Conservation (phyloP, 2,113 vertebrate genomes). For the Mormoops blainvillei region DNA sequence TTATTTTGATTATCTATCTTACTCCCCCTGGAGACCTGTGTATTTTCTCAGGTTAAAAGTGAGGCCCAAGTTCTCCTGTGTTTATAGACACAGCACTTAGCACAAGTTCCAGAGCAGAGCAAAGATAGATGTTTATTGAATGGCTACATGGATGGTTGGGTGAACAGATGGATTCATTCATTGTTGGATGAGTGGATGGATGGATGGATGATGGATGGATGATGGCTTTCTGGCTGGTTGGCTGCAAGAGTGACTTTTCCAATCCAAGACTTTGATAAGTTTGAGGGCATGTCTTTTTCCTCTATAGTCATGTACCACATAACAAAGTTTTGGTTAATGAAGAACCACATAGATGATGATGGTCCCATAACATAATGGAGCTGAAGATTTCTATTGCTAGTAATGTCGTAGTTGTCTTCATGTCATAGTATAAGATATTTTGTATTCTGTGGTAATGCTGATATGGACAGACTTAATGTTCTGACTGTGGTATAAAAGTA, state of each 20-base stretch:
- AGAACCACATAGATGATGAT: not conserved
- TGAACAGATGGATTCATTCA: not conserved
- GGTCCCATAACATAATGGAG: not conserved
- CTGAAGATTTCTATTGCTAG: not conserved
- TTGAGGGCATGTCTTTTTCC: not conserved
- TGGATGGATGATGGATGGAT: not conserved
- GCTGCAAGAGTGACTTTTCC: not conserved
- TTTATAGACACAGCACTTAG: not conserved
- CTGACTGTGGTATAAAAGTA: not conserved
- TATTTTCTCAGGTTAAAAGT: not conserved
- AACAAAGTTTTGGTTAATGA: not conserved
- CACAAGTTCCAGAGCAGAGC: not conserved
- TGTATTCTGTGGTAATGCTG: not conserved
- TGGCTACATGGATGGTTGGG: not conserved
- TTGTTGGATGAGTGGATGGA: not conserved
- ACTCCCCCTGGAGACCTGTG: not conserved
- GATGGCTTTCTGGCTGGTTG: not conserved
- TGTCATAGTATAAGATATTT: too few species aligned
- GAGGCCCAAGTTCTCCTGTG: not conserved
- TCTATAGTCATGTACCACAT: not conserved
- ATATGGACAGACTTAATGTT: not conserved
- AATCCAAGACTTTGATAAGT: not conserved
- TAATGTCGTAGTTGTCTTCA: not conserved
- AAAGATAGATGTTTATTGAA: not conserved
- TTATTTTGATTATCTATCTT: not conserved